phyloP scores from a whole-genome alignment of 2,797 vertebrate genomes.

The Spizella passerina region DNA sequence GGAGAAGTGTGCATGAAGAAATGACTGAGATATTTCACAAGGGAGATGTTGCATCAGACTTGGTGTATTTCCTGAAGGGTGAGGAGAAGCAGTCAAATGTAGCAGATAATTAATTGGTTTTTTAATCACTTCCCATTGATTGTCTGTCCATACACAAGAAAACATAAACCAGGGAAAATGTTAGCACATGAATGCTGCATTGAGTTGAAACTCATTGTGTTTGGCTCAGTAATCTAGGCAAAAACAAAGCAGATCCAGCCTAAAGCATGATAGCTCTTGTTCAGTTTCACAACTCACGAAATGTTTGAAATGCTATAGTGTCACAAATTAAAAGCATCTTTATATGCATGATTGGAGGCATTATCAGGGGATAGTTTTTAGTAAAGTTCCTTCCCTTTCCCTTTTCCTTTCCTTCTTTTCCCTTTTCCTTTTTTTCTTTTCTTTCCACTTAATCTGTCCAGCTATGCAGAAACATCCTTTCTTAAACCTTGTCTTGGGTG shows the following conservation, averaged over 20 bases:
- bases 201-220: background rate
- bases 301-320: background rate
- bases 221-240: constrained; percentile 23
- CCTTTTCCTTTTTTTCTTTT: background rate
- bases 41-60: background rate
- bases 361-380: background rate
- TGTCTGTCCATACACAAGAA: background rate
- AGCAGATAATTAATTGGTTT: background rate
- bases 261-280: background rate
- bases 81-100: background rate
- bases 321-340: constrained; percentile 30
- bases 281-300: constrained; percentile 28
- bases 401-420: no score
- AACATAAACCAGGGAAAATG: background rate
- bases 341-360: background rate
- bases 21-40: background rate
- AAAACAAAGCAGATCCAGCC: constrained; percentile 1
- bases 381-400: background rate
- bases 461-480: background rate
- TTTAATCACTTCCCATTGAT: background rate
- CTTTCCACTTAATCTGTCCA: background rate
- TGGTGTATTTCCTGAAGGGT: background rate
- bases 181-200: background rate
- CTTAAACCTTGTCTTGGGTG: background rate
- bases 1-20: background rate